Evolutionary conservation across 1,140 invertebrate genomes (phyloP).

Genomic region (Polyergus mexicanus): DNA sequence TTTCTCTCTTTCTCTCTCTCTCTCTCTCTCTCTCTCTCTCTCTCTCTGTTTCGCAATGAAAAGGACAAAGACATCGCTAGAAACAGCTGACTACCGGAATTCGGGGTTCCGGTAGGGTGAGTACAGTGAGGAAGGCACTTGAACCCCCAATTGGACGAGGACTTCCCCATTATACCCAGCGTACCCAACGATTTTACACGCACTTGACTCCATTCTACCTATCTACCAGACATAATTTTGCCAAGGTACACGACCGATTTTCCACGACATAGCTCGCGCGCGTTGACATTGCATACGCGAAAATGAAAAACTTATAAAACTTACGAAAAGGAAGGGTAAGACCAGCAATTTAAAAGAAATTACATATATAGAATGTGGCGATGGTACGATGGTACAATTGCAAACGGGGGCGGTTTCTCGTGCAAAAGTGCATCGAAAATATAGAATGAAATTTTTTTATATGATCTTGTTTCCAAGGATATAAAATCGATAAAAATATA

Average conservation of each 20-base stretch:
- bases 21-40: too few species aligned
- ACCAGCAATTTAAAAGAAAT: conserved; percentile 10
- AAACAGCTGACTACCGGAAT: conserved; percentile 87
- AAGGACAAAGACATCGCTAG: conserved; percentile 77
- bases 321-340: background rate
- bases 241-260: conserved; percentile 67
- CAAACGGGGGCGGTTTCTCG: too few species aligned
- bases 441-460: too few species aligned
- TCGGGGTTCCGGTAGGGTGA: conserved; percentile 84
- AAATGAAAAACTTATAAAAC: conserved; percentile 39
- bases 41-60: too few species aligned
- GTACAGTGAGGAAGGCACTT: conserved; percentile 79
- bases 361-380: background rate
- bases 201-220: conserved; percentile 87
- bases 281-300: conserved; percentile 39
- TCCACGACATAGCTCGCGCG: conserved; percentile 58
- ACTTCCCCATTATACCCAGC: conserved; percentile 81
- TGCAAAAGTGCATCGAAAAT: too few species aligned
- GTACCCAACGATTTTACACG: conserved; percentile 86
- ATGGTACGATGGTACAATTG: too few species aligned
- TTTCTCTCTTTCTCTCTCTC: too few species aligned
- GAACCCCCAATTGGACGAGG: conserved; percentile 84
- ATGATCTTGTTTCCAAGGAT: too few species aligned
- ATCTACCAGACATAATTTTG: conserved; percentile 75
- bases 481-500: too few species aligned